Percentiles rank a stretch among this genome's conserved stretches.
Evolutionary conservation across 2,113 vertebrate species (phyloP).

Genomic region (Chloebia gouldiae): DNA sequence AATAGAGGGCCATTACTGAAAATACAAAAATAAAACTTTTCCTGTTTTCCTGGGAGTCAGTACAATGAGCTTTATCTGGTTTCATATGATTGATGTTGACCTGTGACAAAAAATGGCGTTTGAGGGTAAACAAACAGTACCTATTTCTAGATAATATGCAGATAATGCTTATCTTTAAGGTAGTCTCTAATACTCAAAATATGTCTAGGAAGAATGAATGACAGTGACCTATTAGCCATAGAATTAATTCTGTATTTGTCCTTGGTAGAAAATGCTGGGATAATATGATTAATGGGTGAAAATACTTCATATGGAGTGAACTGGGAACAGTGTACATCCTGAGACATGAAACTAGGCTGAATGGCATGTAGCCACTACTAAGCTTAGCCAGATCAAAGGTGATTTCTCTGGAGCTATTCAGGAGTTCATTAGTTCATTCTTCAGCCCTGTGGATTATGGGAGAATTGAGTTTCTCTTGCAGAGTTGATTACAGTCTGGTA

Average conservation of each 20-base stretch:
- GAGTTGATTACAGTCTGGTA: background rate
- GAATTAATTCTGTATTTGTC: background rate
- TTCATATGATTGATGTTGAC: background rate
- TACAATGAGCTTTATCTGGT: background rate
- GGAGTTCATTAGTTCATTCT: background rate
- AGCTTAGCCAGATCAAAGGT: background rate
- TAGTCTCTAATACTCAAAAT: background rate
- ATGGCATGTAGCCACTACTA: background rate
- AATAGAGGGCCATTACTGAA: background rate
- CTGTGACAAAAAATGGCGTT: background rate
- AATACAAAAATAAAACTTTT: background rate
- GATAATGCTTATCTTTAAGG: background rate
- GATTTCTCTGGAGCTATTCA: background rate
- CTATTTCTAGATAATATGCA: background rate
- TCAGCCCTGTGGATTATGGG: background rate
- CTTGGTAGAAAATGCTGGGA: background rate
- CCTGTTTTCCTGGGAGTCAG: background rate
- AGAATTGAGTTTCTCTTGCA: background rate
- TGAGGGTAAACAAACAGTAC: background rate
- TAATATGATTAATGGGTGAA: background rate
- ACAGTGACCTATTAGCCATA: background rate
- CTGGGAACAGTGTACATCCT: background rate
- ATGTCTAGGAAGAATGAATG: background rate
- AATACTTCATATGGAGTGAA: background rate
- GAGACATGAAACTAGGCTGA: background rate